Conservation (phyloP, 2,797 vertebrate species). For the Choloepus didactylus region DNA sequence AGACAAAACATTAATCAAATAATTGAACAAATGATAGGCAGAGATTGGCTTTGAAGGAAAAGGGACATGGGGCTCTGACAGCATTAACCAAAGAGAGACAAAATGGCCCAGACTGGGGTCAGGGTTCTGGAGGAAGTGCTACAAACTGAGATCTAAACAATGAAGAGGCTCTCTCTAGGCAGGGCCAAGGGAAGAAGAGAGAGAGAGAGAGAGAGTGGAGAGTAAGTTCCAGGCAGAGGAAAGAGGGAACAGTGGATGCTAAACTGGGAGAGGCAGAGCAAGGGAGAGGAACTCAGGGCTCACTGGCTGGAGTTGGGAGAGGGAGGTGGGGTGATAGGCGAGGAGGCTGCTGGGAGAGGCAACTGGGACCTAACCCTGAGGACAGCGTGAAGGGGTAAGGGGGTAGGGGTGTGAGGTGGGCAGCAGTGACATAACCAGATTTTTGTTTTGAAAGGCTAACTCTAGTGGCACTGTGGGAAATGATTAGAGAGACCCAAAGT, state of each 20-base stretch:
- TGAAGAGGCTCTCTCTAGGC: not conserved
- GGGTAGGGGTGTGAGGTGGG: not conserved
- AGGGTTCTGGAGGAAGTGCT: not conserved
- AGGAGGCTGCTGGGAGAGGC: not conserved
- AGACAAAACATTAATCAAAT: not conserved
- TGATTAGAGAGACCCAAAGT: not conserved
- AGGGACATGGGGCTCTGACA: not conserved
- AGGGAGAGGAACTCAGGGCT: not conserved
- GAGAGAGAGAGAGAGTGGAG: not conserved
- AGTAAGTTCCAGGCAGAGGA: not conserved
- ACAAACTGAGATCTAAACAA: not conserved
- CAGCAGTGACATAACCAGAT: not conserved
- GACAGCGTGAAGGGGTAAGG: not conserved
- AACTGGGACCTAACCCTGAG: not conserved
- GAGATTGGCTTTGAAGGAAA: constrained; percentile 43
- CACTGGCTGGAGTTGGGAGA: not conserved
- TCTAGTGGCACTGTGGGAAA: not conserved
- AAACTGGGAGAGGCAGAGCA: not conserved
- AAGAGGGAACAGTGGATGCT: not conserved
- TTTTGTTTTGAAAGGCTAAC: not conserved
- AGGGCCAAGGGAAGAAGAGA: not conserved
- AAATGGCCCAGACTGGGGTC: not conserved
- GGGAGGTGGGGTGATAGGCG: not conserved
- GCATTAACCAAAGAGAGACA: not conserved
- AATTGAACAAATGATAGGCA: not conserved